Base-by-base conservation (phyloP, 2,888 invertebrate genomes). In the Drosophila anomalipes region DNA sequence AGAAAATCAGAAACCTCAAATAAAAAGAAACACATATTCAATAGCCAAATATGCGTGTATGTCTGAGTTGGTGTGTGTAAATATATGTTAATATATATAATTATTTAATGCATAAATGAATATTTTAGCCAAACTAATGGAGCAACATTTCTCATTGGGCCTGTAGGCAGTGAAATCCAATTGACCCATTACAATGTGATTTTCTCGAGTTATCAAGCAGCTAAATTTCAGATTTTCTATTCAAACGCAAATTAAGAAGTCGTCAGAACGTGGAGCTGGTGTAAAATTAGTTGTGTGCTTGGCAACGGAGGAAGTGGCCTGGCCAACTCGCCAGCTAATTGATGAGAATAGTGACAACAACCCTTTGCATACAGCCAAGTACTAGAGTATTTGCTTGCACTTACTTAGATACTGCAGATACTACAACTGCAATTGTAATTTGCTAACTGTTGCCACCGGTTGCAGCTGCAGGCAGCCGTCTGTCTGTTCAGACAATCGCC, bases 81-180 rank as follows among this genome's bases (percentile, higher is more conserved):
- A 41, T 10, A 56, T 33, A 51, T 70, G 56, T 47, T 30, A 65
- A 71, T 63, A 37, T 41, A 53, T 37, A 65, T 56, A 58, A 79
- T 70, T 41, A 57, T 58, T 14, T n/a, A 33, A 57, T 22, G 70
- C 69, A 82, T 83, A 67, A 66, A 63, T 76, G 59, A 78, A 74
- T 78, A 73, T 59, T 44, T 68, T 67, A 65, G 53, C n/a, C 33
- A 41, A 57, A 58, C 35, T 58, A 64, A 71, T 49, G 28, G 59
- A 56, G 28, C n/a, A 77, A 60, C 63, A 78, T 79, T 74, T 75
- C n/a, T 22, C 16, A 33, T 44, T 51, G 37, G 57, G 44, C n/a
- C 70, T 62, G 53, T 54, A 35, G 44, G 28, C 49, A 74, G 85
- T 77, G 84, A 85, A 82, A 85, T 87, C 70, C 70, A 39, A 73